These are phyloP conservation scores for Troides oblongomaculatus DNA, from an alignment of 2,888 invertebrate genomes.

Conservation along the genomic window DNA sequence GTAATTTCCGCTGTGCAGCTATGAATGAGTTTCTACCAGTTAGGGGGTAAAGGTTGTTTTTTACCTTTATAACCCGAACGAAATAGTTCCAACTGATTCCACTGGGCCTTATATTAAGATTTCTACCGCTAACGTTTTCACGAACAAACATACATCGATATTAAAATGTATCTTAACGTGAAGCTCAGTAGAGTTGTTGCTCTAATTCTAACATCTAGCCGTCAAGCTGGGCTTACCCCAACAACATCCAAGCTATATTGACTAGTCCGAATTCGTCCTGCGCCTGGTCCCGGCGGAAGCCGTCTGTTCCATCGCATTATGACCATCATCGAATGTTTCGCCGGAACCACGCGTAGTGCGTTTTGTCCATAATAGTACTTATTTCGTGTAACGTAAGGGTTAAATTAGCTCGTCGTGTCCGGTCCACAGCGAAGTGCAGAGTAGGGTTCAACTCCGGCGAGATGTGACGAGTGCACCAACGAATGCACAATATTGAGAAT, in stretches of 20 bases:
- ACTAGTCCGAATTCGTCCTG: conserved; percentile 47
- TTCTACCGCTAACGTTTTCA: neutral
- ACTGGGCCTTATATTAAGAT: conserved; percentile 4
- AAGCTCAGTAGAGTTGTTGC: no score
- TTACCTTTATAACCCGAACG: conserved; percentile 30
- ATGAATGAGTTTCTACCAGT: conserved; percentile 65
- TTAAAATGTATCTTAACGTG: no score
- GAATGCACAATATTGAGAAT: conserved; percentile 63
- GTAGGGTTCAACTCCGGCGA: conserved; percentile 36
- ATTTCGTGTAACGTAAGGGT: conserved; percentile 51
- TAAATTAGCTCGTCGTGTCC: conserved; percentile 59
- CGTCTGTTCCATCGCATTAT: conserved; percentile 12
- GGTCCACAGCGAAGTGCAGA: conserved; percentile 47
- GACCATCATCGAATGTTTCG: conserved; percentile 5
- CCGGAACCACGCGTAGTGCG: conserved; percentile 26
- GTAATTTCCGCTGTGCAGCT: conserved; percentile 72
- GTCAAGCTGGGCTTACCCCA: conserved; percentile 58
- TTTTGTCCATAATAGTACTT: conserved; percentile 38
- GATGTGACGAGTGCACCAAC: conserved; percentile 52
- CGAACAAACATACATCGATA: no score
- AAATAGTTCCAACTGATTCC: neutral
- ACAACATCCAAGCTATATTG: conserved; percentile 34
- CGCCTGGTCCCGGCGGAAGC: conserved; percentile 36
- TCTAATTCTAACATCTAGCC: conserved; percentile 34
- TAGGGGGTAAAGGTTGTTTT: conserved; percentile 43